Conservation (phyloP, 2,888 invertebrate genomes). For the Ceramica pisi region DNA sequence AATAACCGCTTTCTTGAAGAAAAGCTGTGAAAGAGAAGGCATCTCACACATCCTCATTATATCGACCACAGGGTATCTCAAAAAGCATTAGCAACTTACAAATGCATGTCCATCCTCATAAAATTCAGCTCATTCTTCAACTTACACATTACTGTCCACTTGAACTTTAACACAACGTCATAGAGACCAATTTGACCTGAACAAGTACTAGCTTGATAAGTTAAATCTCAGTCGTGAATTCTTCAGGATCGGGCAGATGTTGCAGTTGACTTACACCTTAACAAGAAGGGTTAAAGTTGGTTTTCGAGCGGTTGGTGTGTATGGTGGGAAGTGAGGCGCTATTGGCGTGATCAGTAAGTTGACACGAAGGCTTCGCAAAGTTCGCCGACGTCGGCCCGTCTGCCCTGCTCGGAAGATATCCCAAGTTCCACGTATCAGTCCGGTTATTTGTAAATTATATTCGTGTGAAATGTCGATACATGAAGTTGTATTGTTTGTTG, state of each 20-base stretch:
- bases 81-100: slow-evolving; percentile 38
- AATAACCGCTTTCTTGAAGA: no score
- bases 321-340: slow-evolving; percentile 60
- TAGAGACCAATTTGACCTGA: slow-evolving; percentile 34
- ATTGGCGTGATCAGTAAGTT: slow-evolving; percentile 86
- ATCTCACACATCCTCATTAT: slow-evolving; percentile 16
- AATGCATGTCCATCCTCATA: slow-evolving; percentile 64
- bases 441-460: slow-evolving; percentile 72
- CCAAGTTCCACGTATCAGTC: slow-evolving; percentile 67
- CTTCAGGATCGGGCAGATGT: slow-evolving; percentile 9
- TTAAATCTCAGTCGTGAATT: slow-evolving; percentile 29
- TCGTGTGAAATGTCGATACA: slow-evolving; percentile 60
- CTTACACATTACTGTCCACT: background rate
- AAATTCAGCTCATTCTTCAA: slow-evolving; percentile 56
- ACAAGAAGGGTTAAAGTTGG: slow-evolving; percentile 25
- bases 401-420: slow-evolving; percentile 70
- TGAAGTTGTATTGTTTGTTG: slow-evolving; percentile 8
- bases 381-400: slow-evolving; percentile 80
- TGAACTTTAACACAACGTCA: slow-evolving; percentile 7
- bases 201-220: background rate
- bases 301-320: slow-evolving; percentile 24
- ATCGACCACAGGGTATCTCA: slow-evolving; percentile 28
- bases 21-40: background rate
- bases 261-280: slow-evolving; percentile 11
- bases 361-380: slow-evolving; percentile 82